Percentiles rank a stretch among this genome's conserved stretches.
Evolutionary conservation across 2,113 vertebrate species (phyloP).

Genomic region (Ptychochromis oligacanthus): DNA sequence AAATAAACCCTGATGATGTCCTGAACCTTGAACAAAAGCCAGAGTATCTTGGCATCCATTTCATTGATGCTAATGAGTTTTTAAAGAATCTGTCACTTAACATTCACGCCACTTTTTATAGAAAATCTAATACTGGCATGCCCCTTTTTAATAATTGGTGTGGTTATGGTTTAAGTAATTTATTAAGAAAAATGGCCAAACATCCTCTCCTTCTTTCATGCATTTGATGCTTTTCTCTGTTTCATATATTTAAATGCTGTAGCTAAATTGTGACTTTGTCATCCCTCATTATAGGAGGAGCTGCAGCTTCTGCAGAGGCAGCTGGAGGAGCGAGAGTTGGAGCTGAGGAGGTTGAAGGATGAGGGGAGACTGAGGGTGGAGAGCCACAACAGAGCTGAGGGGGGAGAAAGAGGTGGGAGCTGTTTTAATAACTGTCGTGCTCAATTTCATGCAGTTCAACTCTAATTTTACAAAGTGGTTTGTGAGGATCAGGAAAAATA

Average conservation of each 20-base stretch:
- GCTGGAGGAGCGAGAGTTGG: constrained; percentile 86
- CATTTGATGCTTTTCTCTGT: neutral
- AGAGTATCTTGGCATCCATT: neutral
- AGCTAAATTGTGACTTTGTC: neutral
- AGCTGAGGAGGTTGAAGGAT: constrained; percentile 85
- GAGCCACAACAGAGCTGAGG: constrained; percentile 70
- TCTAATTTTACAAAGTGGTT: constrained; percentile 24
- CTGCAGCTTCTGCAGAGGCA: constrained; percentile 86
- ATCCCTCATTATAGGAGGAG: constrained; percentile 85
- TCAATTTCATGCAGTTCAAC: neutral
- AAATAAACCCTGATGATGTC: neutral
- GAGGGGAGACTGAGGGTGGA: constrained; percentile 77
- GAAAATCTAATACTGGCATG: neutral
- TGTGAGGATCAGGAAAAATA: constrained; percentile 42
- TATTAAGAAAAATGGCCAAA: neutral
- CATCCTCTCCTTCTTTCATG: neutral
- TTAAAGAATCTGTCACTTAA: neutral
- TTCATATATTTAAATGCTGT: neutral
- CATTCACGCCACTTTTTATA: neutral
- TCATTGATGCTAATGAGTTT: neutral
- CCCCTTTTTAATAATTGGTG: neutral
- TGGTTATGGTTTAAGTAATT: neutral
- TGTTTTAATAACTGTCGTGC: constrained; percentile 8
- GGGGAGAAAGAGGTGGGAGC: constrained; percentile 83
- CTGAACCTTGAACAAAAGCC: neutral